phyloP scores from a whole-genome alignment of 2,888 invertebrate genomes.

The Limnephilus rhombicus region DNA sequence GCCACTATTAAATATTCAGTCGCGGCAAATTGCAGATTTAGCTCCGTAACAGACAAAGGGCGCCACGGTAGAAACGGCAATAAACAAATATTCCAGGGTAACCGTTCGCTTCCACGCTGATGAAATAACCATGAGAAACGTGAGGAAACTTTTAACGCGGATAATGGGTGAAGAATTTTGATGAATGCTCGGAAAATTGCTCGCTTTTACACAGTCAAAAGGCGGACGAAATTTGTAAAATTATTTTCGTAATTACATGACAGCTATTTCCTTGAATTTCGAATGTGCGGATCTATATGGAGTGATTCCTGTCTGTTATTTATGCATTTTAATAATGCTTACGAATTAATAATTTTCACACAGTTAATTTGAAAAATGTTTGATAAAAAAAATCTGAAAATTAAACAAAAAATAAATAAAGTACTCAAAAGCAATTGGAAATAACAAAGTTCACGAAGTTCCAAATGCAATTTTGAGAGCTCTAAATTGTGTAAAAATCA shows the following conservation, averaged over 20 bases:
- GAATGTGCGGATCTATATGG: neutral
- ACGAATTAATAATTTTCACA: too few relatives aligned
- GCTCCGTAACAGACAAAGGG: neutral
- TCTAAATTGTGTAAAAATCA: too few relatives aligned
- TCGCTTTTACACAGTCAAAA: neutral
- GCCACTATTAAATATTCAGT: conserved; percentile 14
- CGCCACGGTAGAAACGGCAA: neutral
- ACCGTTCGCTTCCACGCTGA: neutral
- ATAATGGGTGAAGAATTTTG: conserved; percentile 25
- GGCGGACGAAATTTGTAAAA: neutral
- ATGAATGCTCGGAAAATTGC: conserved; percentile 22
- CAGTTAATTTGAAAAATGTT: too few relatives aligned
- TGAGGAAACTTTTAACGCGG: conserved; percentile 25
- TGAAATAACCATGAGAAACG: neutral
- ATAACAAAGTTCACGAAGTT: too few relatives aligned
- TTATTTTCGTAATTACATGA: neutral
- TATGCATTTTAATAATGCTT: too few relatives aligned
- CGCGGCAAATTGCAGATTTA: conserved; percentile 8
- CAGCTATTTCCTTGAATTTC: neutral
- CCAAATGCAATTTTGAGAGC: too few relatives aligned
- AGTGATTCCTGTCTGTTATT: too few relatives aligned
- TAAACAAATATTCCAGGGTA: conserved; percentile 3
- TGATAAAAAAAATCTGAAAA: too few relatives aligned
- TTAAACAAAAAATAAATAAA: too few relatives aligned
- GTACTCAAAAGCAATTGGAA: too few relatives aligned